Percentiles rank a stretch among this genome's conserved stretches.
These are phyloP conservation scores for Eriosoma lanigerum DNA, from an alignment of 1,140 invertebrate genomes.

Conservation along the genomic window DNA sequence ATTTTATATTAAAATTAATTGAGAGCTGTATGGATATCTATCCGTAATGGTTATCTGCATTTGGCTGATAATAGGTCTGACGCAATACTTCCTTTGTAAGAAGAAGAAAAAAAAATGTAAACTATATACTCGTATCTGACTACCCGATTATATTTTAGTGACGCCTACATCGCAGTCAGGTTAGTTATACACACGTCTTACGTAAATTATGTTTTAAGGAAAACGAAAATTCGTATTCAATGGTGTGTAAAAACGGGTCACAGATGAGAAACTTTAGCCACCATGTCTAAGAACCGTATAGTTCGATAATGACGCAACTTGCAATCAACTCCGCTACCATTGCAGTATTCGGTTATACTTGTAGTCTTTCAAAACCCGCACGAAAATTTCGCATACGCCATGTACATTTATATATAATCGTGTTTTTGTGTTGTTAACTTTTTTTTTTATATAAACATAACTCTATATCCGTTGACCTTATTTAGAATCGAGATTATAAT, in stretches of 20 bases:
- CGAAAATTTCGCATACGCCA: slow-evolving; percentile 20
- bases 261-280: slow-evolving; percentile 25
- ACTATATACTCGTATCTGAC: too few species aligned
- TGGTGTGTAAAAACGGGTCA: slow-evolving; percentile 48
- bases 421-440: slow-evolving; percentile 4
- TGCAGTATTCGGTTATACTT: background rate
- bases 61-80: too few species aligned
- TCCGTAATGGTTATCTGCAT: too few species aligned
- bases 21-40: too few species aligned
- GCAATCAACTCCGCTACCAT: background rate
- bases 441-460: background rate
- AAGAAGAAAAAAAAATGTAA: background rate
- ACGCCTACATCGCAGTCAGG: background rate
- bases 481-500: slow-evolving; percentile 16
- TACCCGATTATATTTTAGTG: background rate
- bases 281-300: slow-evolving; percentile 47
- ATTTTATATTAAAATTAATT: too few species aligned
- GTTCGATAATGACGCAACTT: background rate
- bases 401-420: background rate
- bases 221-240: slow-evolving; percentile 28
- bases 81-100: background rate
- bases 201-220: slow-evolving; percentile 12
- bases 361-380: slow-evolving; percentile 8
- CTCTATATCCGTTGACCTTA: slow-evolving; percentile 45
- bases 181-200: background rate